These are phyloP conservation scores for Isotomurus palustris DNA, from an alignment of 2,888 invertebrate species.

Conservation along the genomic window DNA sequence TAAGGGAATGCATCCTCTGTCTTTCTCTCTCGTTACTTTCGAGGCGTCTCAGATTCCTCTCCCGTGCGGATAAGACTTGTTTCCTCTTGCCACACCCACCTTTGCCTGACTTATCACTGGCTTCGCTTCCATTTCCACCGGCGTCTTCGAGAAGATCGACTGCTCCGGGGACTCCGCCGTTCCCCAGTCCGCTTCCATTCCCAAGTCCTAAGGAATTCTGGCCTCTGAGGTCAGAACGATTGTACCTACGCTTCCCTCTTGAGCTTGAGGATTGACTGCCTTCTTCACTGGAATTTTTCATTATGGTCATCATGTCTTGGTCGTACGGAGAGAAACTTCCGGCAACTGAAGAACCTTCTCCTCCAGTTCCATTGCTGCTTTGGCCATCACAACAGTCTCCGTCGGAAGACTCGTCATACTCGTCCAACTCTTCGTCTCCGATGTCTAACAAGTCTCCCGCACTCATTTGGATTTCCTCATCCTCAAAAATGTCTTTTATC, in stretches of 20 bases:
- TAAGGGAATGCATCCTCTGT: constrained; percentile 87
- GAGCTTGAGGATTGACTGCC: neutral
- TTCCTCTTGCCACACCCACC: constrained; percentile 54
- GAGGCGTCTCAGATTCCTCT: constrained; percentile 75
- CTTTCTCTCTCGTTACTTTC: constrained; percentile 88
- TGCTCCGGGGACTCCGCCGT: constrained; percentile 18
- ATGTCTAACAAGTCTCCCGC: neutral
- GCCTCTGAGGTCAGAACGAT: too few species aligned
- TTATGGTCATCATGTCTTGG: neutral
- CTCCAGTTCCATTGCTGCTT: constrained; percentile 34
- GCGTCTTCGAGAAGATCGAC: constrained; percentile 17
- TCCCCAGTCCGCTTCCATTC: constrained; percentile 11
- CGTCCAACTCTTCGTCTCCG: constrained; percentile 36
- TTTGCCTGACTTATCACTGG: constrained; percentile 43
- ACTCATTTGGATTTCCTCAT: constrained; percentile 7
- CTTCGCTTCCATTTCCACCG: constrained; percentile 37
- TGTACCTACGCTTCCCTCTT: constrained; percentile 2
- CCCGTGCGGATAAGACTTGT: constrained; percentile 73
- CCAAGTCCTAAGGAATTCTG: too few species aligned
- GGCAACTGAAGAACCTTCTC: constrained; percentile 34
- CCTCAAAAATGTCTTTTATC: constrained; percentile 7
- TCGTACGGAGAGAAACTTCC: neutral
- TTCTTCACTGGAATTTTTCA: neutral
- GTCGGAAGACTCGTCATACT: constrained; percentile 41
- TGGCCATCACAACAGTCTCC: constrained; percentile 40